phyloP scores from a whole-genome alignment of 2,797 vertebrate species.

The Xyrichtys novacula region DNA sequence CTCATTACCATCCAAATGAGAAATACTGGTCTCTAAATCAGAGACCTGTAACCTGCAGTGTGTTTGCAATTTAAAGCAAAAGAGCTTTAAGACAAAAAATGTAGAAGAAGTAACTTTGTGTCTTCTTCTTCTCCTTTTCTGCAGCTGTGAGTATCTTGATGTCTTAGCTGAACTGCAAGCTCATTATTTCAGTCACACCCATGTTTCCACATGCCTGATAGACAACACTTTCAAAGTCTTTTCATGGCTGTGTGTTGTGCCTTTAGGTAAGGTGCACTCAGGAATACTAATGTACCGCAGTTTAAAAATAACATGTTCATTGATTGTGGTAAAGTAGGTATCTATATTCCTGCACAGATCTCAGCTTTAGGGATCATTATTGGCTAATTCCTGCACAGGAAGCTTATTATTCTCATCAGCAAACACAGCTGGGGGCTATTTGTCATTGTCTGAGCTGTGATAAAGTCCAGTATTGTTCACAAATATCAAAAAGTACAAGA shows the following conservation, averaged over 20 bases:
- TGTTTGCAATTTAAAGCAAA: neutral
- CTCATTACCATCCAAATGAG: constrained; percentile 23
- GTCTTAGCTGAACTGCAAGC: constrained; percentile 1
- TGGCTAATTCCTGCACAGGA: constrained; percentile 27
- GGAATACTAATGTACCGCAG: constrained; percentile 39
- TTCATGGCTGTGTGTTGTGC: constrained; percentile 20
- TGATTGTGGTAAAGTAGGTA: constrained; percentile 26
- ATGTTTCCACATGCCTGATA: constrained; percentile 41
- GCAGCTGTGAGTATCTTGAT: neutral
- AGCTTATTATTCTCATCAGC: constrained; percentile 26
- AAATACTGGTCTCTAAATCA: constrained; percentile 25
- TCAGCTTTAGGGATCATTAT: constrained; percentile 9
- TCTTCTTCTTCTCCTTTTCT: neutral
- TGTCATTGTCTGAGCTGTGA: constrained; percentile 33
- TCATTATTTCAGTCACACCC: constrained; percentile 56
- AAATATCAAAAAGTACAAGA: constrained; percentile 23
- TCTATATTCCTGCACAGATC: constrained; percentile 25
- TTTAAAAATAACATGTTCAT: constrained; percentile 39
- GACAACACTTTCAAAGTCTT: constrained; percentile 36
- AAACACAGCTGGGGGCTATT: constrained; percentile 26
- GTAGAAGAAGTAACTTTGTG: neutral
- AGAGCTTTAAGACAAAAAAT: constrained; percentile 5
- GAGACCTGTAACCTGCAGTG: neutral
- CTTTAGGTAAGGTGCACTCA: constrained; percentile 22
- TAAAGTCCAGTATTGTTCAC: constrained; percentile 7